A percentile compares a stretch with the other conserved stretches of the same genome.
Conservation (phyloP, 2,888 invertebrate species). For the Rhimphoctona megacephalus region DNA sequence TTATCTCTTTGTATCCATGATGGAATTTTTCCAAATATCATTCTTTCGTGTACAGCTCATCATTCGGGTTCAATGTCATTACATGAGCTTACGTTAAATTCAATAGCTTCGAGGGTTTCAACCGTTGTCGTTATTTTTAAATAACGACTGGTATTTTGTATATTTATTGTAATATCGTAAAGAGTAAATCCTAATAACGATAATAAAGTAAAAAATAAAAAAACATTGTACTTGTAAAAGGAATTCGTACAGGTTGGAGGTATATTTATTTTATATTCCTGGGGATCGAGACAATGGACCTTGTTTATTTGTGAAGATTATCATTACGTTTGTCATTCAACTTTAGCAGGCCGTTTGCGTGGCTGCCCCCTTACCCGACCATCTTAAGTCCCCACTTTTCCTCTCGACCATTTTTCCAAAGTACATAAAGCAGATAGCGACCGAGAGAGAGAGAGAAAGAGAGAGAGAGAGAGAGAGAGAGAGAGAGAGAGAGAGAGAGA, state of each 20-base stretch:
- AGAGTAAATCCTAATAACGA: background rate
- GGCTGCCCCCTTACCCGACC: constrained; percentile 23
- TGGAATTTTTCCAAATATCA: background rate
- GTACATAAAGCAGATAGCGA: constrained; percentile 46
- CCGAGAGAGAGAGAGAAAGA: background rate
- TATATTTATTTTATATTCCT: constrained; percentile 39
- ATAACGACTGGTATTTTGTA: background rate
- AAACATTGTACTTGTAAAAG: background rate
- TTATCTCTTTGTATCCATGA: background rate
- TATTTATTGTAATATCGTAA: background rate
- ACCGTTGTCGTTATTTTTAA: background rate
- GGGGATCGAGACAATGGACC: constrained; percentile 67
- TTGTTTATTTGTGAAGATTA: constrained; percentile 69
- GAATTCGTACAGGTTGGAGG: background rate
- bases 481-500: constrained; percentile 5
- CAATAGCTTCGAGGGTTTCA: background rate
- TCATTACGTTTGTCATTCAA: constrained; percentile 70
- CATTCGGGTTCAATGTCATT: no score
- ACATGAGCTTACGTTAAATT: background rate
- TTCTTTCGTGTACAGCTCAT: no score
- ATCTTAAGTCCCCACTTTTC: constrained; percentile 30
- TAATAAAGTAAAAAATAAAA: background rate
- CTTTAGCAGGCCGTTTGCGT: constrained; percentile 41
- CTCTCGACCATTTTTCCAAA: constrained; percentile 57
- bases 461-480: constrained; percentile 1